phyloP scores from a whole-genome alignment of 2,888 invertebrate genomes.

The Phlogophora meticulosa region DNA sequence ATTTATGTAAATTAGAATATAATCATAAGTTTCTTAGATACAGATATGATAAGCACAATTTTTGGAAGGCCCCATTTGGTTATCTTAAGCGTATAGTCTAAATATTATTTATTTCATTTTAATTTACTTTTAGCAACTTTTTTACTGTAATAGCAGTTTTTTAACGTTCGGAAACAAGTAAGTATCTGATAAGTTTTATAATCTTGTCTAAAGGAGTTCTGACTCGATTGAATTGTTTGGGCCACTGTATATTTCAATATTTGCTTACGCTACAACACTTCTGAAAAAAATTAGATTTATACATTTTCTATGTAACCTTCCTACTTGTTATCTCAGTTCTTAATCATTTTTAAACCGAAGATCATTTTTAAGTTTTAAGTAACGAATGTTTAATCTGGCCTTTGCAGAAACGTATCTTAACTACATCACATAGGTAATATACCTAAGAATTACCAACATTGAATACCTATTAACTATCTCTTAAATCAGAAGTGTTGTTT shows the following conservation, averaged over 20 bases:
- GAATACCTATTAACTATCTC: no score
- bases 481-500: conserved; percentile 58
- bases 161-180: background rate
- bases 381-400: conserved; percentile 16
- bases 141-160: background rate
- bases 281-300: conserved; percentile 29
- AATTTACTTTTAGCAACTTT: background rate
- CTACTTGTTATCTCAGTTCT: background rate
- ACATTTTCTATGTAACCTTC: background rate
- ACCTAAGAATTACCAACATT: no score
- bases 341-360: background rate
- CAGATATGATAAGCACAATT: conserved; percentile 49
- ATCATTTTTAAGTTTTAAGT: conserved; percentile 1
- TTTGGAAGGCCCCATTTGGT: conserved; percentile 59
- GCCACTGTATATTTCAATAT: conserved; percentile 15
- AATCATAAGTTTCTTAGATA: conserved; percentile 56
- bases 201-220: background rate
- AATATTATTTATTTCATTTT: conserved; percentile 7
- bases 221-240: conserved; percentile 13
- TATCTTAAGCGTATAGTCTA: conserved; percentile 2
- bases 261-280: conserved; percentile 45
- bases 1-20: conserved; percentile 54
- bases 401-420: conserved; percentile 38
- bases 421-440: no score
- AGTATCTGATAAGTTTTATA: background rate